Evolutionary conservation across 2,797 vertebrate genomes (phyloP).

Genomic region (Sarcophilus harrisii): DNA sequence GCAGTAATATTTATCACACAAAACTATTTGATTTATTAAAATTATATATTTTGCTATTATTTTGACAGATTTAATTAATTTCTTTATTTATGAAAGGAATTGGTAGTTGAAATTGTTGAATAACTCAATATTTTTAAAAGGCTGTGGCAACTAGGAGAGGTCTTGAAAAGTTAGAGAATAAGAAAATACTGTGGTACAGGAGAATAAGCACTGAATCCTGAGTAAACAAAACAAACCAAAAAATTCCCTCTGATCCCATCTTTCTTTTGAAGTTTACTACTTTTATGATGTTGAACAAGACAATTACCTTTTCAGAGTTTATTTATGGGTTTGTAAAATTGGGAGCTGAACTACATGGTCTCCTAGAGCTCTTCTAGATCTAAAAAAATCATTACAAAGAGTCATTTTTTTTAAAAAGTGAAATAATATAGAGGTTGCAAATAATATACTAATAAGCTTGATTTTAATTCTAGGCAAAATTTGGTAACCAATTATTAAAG

Average conservation of each 20-base stretch:
- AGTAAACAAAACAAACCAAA: not conserved
- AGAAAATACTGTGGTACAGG: not conserved
- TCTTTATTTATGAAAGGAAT: not conserved
- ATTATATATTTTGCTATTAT: not conserved
- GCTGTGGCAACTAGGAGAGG: not conserved
- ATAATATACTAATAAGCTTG: not conserved
- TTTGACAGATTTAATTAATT: not conserved
- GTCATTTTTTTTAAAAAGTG: not conserved
- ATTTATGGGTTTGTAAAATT: not conserved
- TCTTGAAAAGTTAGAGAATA: not conserved
- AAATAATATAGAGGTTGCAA: not conserved
- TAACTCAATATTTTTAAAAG: not conserved
- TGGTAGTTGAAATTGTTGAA: not conserved
- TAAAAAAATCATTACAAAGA: not conserved
- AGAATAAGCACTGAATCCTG: not conserved
- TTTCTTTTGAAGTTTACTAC: not conserved
- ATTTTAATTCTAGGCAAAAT: not conserved
- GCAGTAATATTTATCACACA: not conserved
- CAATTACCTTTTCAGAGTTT: not conserved
- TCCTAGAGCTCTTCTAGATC: not conserved
- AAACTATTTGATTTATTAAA: not conserved
- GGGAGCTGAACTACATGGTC: not conserved
- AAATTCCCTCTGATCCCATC: not conserved
- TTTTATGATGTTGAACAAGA: not conserved
- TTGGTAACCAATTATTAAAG: not conserved